Evolutionary conservation across 1,140 invertebrate genomes (phyloP).

Genomic region (Drosophila sproati): DNA sequence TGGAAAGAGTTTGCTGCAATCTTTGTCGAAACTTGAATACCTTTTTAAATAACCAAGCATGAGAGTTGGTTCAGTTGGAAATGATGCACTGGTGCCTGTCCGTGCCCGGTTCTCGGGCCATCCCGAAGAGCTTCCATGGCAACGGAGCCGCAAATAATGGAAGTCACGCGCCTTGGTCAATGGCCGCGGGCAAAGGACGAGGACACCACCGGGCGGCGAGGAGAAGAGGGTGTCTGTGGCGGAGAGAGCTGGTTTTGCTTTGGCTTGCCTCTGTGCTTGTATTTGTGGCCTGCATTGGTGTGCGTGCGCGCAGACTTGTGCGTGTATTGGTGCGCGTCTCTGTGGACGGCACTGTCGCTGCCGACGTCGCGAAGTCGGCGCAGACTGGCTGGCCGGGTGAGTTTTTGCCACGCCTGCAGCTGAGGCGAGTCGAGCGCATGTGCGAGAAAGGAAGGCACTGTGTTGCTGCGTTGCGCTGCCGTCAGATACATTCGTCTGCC

Average conservation of each 20-base stretch:
- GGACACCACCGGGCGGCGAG: too few relatives aligned
- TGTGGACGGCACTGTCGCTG: slow-evolving; percentile 42
- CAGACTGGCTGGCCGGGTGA: slow-evolving; percentile 37
- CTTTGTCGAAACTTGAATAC: background rate
- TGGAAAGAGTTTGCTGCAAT: background rate
- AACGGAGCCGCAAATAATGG: slow-evolving; percentile 58
- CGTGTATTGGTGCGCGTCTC: slow-evolving; percentile 51
- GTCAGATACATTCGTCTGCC: slow-evolving; percentile 38
- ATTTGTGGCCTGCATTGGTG: background rate
- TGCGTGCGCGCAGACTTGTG: slow-evolving; percentile 54
- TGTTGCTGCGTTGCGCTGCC: slow-evolving; percentile 2
- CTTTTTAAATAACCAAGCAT: background rate
- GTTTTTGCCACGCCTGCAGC: slow-evolving; percentile 66
- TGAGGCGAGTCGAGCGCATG: slow-evolving; percentile 57
- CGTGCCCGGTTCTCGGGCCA: slow-evolving; percentile 14
- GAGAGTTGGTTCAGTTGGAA: slow-evolving; percentile 11
- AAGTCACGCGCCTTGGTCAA: slow-evolving; percentile 61
- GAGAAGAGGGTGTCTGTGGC: background rate
- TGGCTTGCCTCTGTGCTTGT: background rate
- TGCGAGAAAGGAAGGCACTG: slow-evolving; percentile 72
- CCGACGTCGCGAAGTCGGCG: slow-evolving; percentile 29
- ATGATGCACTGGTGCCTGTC: slow-evolving; percentile 22
- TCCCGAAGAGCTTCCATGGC: slow-evolving; percentile 45
- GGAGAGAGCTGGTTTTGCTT: slow-evolving; percentile 24
- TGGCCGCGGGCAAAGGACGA: slow-evolving; percentile 7